Evolutionary conservation across 2,797 vertebrate species (phyloP), one percentile per base, ranked within the genome.

Genomic region (Mallotus villosus): DNA sequence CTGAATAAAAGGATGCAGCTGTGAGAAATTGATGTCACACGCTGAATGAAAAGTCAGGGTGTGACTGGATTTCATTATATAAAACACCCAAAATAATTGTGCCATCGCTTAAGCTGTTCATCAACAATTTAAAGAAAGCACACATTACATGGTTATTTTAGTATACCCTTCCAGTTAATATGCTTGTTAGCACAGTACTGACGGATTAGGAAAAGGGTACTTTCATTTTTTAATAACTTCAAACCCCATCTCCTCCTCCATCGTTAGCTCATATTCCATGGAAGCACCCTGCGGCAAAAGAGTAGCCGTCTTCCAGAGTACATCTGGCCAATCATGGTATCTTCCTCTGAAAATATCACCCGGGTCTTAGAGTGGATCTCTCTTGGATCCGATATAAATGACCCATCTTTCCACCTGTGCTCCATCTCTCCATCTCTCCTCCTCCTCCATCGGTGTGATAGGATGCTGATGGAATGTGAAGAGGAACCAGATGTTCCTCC

Each of bases 401-500:
- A 46, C 41, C 12, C 41, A 12, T 46, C 41, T 14, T 8, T 46
- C 22, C 64, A 24, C 64, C 78, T 77, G 67, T 49, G 62, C 63
- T 76, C 74, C 49, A 1, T 74, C 73, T 66, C 73, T 76, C 70
- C 60, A n/a, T 53, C 81, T n/a, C 22, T 78, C 71, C 66, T 60
- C 64, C 71, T n/a, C 51, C 51, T 55, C 51, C 51, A 11, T n/a
- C 2, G 4, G 29, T 17, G 27, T 69, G 75, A 83, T 34, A 25
- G 76, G 77, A 72, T 14, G 60, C 49, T 22, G 16, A n/a, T 77
- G 68, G 65, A 71, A 59, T 76, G 71, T 77, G 71, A 70, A 86
- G 73, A 81, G 37, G 72, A 83, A 75, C 70, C 86, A 88, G 87
- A 87, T 88, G 85, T 84, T 81, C 82, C 24, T 55, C 11, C 27